Conservation (phyloP, 2,888 invertebrate species). For the Drosophila hamatofila region DNA sequence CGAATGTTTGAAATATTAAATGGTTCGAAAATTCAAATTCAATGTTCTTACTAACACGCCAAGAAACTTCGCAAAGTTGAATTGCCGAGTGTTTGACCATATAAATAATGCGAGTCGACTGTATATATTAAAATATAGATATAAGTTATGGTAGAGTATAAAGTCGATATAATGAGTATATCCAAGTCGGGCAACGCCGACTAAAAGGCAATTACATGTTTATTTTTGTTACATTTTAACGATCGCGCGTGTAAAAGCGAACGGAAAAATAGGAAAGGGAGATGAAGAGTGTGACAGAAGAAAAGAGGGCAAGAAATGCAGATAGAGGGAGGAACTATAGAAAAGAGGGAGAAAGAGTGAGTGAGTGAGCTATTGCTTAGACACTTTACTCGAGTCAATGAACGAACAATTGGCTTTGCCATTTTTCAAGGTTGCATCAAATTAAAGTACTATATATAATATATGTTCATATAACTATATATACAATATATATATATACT, state of each 20-base stretch:
- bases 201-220: neutral
- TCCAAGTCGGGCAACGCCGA: neutral
- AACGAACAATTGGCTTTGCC: slow-evolving; percentile 33
- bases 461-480: neutral
- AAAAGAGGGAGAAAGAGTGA: neutral
- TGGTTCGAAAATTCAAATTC: too few relatives aligned
- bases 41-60: too few relatives aligned
- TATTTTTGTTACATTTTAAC: slow-evolving; percentile 10
- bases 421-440: slow-evolving; percentile 39
- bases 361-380: neutral
- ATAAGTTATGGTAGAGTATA: neutral
- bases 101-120: too few relatives aligned
- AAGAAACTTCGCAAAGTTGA: too few relatives aligned
- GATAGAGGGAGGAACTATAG: neutral
- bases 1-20: too few relatives aligned
- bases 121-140: too few relatives aligned
- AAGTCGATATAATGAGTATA: too few relatives aligned
- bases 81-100: too few relatives aligned
- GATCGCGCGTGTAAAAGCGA: slow-evolving; percentile 39
- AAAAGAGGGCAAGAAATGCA: neutral
- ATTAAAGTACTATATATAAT: slow-evolving; percentile 21
- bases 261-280: neutral
- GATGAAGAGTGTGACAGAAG: neutral
- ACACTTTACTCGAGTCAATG: slow-evolving; percentile 47
- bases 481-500: neutral